These are phyloP conservation scores for Psophia crepitans DNA, from an alignment of 2,113 vertebrate species.

Conservation along the genomic window DNA sequence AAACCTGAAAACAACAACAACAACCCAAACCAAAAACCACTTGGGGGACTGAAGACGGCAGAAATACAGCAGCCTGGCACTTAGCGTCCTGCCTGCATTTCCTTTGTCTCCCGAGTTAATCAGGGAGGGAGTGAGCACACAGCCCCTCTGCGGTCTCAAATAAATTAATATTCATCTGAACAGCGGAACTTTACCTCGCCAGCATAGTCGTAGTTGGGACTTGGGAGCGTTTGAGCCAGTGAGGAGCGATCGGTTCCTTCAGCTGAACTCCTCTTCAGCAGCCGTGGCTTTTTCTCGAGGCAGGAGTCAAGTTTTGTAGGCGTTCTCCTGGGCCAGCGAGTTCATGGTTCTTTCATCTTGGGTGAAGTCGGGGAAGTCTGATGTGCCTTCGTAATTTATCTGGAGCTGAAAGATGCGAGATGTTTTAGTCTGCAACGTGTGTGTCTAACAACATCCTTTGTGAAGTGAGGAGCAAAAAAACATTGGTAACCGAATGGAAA, in stretches of 20 bases:
- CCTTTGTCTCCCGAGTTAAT: neutral
- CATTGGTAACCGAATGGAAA: neutral
- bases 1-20: neutral
- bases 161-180: neutral
- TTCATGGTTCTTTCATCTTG: constrained; percentile 3
- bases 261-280: neutral
- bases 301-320: neutral
- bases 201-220: neutral
- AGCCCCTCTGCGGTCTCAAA: neutral
- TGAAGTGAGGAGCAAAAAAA: neutral
- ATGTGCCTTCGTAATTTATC: neutral
- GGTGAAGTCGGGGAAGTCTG: neutral
- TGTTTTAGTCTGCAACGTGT: neutral
- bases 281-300: neutral
- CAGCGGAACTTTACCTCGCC: neutral
- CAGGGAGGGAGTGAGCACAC: neutral
- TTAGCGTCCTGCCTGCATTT: neutral
- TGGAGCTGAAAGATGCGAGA: neutral
- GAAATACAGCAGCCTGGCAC: neutral
- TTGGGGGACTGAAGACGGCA: neutral
- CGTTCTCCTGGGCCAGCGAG: neutral
- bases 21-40: too few relatives aligned
- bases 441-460: neutral
- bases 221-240: neutral
- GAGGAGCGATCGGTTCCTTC: neutral